Evolutionary conservation across 2,113 vertebrate genomes (phyloP).

Genomic region (Elachura formosa): DNA sequence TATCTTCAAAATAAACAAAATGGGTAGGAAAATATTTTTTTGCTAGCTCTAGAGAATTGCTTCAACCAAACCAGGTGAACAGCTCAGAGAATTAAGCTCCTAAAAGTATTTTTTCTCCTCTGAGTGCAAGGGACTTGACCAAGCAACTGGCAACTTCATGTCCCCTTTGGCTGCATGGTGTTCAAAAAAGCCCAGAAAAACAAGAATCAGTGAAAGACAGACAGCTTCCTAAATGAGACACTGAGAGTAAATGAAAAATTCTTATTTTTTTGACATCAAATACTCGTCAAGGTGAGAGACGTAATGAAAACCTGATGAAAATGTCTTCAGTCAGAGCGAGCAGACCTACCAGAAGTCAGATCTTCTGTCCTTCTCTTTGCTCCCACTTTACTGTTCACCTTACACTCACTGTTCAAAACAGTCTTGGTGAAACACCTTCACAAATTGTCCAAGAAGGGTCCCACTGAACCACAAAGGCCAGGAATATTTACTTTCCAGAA

Average conservation of each 20-base stretch:
- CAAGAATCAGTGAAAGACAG: accelerated
- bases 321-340: not conserved
- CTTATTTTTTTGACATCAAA: not conserved
- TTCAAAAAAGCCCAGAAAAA: not conserved
- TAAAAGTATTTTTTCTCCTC: not conserved
- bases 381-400: not conserved
- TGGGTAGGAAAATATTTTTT: not conserved
- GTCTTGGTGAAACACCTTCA: not conserved
- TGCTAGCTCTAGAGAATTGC: not conserved
- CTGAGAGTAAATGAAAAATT: not conserved
- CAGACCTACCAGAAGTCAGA: not conserved
- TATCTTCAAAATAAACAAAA: not conserved
- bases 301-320: not conserved
- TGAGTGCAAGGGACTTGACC: not conserved
- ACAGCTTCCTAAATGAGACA: not conserved
- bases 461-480: not conserved
- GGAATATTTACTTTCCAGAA: not conserved
- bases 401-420: not conserved
- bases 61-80: not conserved
- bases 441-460: not conserved
- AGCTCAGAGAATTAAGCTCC: not conserved
- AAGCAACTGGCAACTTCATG: not conserved
- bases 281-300: not conserved
- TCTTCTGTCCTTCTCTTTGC: not conserved
- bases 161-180: not conserved